Percentiles rank a stretch among this genome's conserved stretches.
These are phyloP conservation scores for Chaetodon trifascialis DNA, from an alignment of 2,113 vertebrate species.

Conservation along the genomic window DNA sequence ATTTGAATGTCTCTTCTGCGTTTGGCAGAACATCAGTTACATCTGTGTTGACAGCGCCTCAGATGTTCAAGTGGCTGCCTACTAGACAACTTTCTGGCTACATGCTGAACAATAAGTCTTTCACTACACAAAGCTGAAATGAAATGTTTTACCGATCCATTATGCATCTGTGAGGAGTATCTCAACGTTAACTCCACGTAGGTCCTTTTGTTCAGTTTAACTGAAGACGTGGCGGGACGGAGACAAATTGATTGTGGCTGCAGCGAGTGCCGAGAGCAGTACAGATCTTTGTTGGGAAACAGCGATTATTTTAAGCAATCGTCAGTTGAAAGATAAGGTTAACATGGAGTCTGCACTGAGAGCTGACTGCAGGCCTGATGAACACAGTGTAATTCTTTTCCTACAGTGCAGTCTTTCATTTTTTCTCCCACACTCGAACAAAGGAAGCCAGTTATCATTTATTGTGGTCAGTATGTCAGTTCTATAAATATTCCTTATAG, in stretches of 20 bases:
- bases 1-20: conserved; percentile 60
- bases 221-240: conserved; percentile 30
- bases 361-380: neutral
- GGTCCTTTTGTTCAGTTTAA: neutral
- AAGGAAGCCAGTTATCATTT: conserved; percentile 60
- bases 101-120: conserved; percentile 49
- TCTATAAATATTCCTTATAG: conserved; percentile 76
- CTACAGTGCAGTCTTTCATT: conserved; percentile 8
- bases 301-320: conserved; percentile 16
- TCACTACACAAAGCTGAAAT: conserved; percentile 53
- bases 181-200: conserved; percentile 10
- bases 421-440: conserved; percentile 40
- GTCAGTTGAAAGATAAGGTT: conserved; percentile 30
- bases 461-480: conserved; percentile 55
- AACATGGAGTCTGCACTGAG: conserved; percentile 2
- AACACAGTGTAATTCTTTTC: neutral
- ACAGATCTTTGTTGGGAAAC: conserved; percentile 15
- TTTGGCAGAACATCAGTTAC: conserved; percentile 68
- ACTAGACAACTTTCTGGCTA: conserved; percentile 41
- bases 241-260: neutral
- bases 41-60: conserved; percentile 60
- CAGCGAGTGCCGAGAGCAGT: conserved; percentile 5
- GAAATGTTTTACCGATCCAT: conserved; percentile 59
- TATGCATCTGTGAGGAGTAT: conserved; percentile 28
- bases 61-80: conserved; percentile 44